Conservation (phyloP, 2,888 invertebrate genomes). For the Sphaerophoria rueppellii region DNA sequence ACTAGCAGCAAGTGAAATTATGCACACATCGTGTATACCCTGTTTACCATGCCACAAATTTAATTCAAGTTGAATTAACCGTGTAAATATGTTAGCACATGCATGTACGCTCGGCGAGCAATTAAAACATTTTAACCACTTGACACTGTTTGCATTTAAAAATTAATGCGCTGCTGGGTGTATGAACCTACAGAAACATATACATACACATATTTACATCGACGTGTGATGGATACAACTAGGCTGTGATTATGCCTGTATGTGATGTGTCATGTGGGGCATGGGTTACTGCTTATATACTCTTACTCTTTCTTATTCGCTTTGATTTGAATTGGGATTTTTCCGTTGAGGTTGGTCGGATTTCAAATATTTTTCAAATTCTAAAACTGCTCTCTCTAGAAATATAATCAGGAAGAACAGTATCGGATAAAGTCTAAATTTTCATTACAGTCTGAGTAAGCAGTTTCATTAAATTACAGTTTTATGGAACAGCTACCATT, state of each 20-base stretch:
- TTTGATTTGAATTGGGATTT: neutral
- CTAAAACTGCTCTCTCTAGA: too few species aligned
- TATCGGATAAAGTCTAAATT: too few species aligned
- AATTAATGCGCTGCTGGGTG: conserved; percentile 57
- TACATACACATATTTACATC: too few species aligned
- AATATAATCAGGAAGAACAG: too few species aligned
- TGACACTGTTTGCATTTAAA: conserved; percentile 72
- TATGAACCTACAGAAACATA: too few species aligned
- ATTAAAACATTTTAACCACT: conserved; percentile 74
- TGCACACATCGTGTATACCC: conserved; percentile 20
- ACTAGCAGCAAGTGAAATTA: neutral
- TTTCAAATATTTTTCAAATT: too few species aligned
- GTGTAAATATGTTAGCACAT: conserved; percentile 71
- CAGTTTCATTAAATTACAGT: too few species aligned
- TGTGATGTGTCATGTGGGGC: conserved; percentile 12
- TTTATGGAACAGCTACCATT: too few species aligned
- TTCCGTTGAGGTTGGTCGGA: too few species aligned
- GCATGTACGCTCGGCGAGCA: conserved; percentile 68
- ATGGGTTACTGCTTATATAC: too few species aligned
- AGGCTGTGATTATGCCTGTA: conserved; percentile 19
- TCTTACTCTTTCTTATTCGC: conserved; percentile 12
- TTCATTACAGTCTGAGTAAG: too few species aligned
- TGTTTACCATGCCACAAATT: conserved; percentile 57
- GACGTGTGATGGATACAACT: neutral
- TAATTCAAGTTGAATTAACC: conserved; percentile 73